Conservation (phyloP, 2,113 vertebrate species). For the Kryptolebias marmoratus region DNA sequence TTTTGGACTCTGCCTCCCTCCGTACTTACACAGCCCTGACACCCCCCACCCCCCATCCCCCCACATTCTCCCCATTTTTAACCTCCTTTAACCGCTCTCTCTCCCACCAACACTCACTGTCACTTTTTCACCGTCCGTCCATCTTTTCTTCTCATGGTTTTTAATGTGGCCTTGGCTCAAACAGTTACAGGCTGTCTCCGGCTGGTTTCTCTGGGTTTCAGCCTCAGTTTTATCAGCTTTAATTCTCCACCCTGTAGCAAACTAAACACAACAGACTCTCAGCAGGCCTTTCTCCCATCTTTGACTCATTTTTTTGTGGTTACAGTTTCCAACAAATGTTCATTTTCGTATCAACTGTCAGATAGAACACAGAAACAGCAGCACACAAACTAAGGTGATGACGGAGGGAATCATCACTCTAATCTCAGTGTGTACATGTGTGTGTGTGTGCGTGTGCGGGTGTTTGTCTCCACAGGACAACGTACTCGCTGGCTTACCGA, state of each 20-base stretch:
- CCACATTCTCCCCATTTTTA: constrained; percentile 26
- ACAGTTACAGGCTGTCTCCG: neutral
- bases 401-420: constrained; percentile 14
- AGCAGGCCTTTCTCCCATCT: constrained; percentile 30
- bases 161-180: constrained; percentile 4
- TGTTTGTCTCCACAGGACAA: constrained; percentile 79
- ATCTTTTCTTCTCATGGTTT: neutral
- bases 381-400: neutral
- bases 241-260: constrained; percentile 7
- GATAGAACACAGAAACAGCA: constrained; percentile 12
- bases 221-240: constrained; percentile 13
- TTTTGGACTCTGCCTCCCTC: constrained; percentile 63
- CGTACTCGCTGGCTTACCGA: constrained; percentile 86
- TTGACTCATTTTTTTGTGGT: constrained; percentile 34
- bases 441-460: constrained; percentile 22
- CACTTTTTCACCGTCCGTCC: neutral
- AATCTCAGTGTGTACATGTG: neutral
- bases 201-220: neutral
- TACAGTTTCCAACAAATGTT: constrained; percentile 18
- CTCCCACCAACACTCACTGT: constrained; percentile 14
- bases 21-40: constrained; percentile 34
- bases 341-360: constrained; percentile 30
- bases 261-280: constrained; percentile 34
- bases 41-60: constrained; percentile 16
- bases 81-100: constrained; percentile 44